Evolutionary conservation across 2,113 vertebrate species (phyloP).

Genomic region (Oophaga pumilio): DNA sequence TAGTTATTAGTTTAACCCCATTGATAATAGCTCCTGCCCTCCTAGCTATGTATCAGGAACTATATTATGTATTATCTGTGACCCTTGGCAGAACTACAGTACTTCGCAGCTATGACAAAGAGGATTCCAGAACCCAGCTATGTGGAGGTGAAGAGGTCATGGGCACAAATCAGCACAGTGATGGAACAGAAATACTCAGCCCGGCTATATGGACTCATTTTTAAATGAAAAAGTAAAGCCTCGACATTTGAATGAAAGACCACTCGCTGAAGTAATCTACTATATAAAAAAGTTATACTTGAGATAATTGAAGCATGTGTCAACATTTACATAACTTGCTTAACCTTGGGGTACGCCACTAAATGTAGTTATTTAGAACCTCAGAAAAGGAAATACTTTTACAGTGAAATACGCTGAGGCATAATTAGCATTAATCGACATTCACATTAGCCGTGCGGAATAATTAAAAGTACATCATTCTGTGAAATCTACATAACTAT

Average conservation of each 20-base stretch:
- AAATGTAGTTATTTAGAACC: conserved; percentile 63
- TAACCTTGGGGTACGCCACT: conserved; percentile 61
- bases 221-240: background rate
- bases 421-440: conserved; percentile 63
- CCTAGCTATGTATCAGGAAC: background rate
- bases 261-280: background rate
- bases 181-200: background rate
- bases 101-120: background rate
- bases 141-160: background rate
- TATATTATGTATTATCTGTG: background rate
- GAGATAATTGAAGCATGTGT: background rate
- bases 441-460: conserved; percentile 64
- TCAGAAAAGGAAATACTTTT: conserved; percentile 64
- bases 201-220: background rate
- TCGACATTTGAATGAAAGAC: background rate
- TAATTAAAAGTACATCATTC: conserved; percentile 69
- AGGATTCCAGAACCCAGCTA: background rate
- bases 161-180: background rate
- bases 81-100: background rate
- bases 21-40: background rate
- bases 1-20: background rate
- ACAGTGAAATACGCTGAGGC: conserved; percentile 62
- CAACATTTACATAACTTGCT: conserved; percentile 61
- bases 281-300: background rate
- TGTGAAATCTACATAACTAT: conserved; percentile 72